Percentiles rank a stretch among this genome's conserved stretches.
These are phyloP conservation scores for Furcifer pardalis DNA, from an alignment of 2,797 vertebrate genomes.

Conservation along the genomic window DNA sequence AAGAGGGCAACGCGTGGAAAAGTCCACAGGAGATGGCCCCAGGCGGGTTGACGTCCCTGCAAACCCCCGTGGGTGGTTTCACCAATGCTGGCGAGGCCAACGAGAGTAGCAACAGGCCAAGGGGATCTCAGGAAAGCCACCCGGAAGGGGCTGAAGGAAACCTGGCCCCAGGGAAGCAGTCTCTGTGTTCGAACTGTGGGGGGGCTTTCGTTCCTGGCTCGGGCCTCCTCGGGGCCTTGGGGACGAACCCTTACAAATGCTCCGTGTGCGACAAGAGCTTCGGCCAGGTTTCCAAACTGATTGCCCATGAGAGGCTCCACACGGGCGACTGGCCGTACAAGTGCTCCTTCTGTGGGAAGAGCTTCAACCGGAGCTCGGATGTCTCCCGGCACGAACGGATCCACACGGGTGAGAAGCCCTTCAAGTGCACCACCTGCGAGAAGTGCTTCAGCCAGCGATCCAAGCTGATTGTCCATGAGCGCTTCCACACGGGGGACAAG, in stretches of 20 bases:
- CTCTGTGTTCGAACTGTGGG: constrained; percentile 4
- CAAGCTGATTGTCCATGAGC: constrained; percentile 67
- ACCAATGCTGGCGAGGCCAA: accelerated
- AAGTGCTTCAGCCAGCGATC: constrained; percentile 65
- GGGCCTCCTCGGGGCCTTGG: constrained; percentile 1
- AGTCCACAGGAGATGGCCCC: neutral
- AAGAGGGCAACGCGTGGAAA: neutral
- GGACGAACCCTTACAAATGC: constrained; percentile 40
- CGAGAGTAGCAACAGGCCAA: neutral
- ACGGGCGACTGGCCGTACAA: constrained; percentile 43
- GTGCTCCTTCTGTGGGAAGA: constrained; percentile 58
- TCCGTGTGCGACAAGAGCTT: constrained; percentile 60
- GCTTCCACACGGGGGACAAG: constrained; percentile 61
- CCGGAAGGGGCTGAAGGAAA: neutral
- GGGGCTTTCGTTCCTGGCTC: neutral
- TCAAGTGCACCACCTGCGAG: constrained; percentile 54
- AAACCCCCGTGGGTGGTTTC: accelerated
- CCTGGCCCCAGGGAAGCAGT: accelerated
- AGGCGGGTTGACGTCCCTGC: neutral
- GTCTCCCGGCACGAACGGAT: constrained; percentile 60
- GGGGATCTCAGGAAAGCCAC: neutral
- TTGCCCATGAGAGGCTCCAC: constrained; percentile 57
- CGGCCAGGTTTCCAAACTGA: constrained; percentile 56
- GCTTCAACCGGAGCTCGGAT: constrained; percentile 62
- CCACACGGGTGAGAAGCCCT: constrained; percentile 60